Base-by-base conservation (phyloP, 1,140 invertebrate species). In the Lutraria rhynchaena region DNA sequence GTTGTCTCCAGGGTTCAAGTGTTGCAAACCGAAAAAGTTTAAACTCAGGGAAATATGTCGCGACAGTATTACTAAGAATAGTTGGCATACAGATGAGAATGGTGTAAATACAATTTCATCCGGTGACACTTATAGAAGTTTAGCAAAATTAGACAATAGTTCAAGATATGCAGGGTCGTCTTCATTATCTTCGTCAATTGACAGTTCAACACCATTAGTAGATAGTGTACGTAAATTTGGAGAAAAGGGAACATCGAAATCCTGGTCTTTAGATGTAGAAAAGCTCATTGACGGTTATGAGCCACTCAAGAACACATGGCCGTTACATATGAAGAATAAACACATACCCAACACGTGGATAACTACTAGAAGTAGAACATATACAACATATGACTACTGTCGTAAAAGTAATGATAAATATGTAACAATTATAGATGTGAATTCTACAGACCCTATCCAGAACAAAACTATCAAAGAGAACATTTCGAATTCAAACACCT, bases 1-100 rank as follows among this genome's bases (percentile, higher is more conserved):
- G n/a, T 82, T 89, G 53, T 81, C 81, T 3, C 41, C 63, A 3
- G 71, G 81, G 3, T 78, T 87, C 22, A 71, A 81, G 70, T 86
- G 57, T n/a, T 78, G 73, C 60, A 65, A 83, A 29, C 63, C 35
- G 17, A 73, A 55, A 29, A 73, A 41, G 60, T 41, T 24, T 46
- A 57, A 58, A 41, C n/a, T 65, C 0, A 37, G 57, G 22, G 31
- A 63, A 1, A 19, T 53, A 3, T 63, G 24, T 24, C 22, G 57
- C 53, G 65, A 61, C 24, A 71, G 31, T 44, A 60, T 70, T 63
- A 44, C 53, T 37, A 35, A 33, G 13, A 27, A 58, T 51, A 58
- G 31, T 11, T 57, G 29, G 41, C 44, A 33, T 29, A 27, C 35
- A 11, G 71, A 60, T 19, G 53, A 74, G 19, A 57, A 57, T 51